Percentiles rank a stretch among this genome's conserved stretches.
Conservation (phyloP, 2,888 invertebrate genomes). For the Myathropa florea region DNA sequence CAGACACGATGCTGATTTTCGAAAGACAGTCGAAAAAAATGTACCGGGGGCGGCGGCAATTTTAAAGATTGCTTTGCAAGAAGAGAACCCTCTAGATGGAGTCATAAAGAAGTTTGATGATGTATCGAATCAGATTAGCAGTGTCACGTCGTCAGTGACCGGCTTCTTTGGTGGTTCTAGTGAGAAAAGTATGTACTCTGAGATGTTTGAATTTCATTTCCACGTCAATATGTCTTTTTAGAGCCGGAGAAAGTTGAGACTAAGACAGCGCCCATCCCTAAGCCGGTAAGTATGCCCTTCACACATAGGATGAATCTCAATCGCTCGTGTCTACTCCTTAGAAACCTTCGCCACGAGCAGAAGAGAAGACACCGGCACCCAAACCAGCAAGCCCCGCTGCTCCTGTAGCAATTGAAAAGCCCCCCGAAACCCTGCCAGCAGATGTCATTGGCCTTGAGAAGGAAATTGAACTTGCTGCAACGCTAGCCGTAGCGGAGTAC, state of each 20-base stretch:
- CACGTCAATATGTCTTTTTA: constrained; percentile 26
- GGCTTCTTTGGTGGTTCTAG: constrained; percentile 75
- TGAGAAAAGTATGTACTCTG: constrained; percentile 40
- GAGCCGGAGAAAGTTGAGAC: constrained; percentile 71
- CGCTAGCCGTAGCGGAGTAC: constrained; percentile 86
- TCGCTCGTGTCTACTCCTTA: neutral
- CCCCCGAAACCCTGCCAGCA: constrained; percentile 79
- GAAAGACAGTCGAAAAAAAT: constrained; percentile 78
- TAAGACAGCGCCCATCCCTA: constrained; percentile 69
- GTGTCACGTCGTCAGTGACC: constrained; percentile 76
- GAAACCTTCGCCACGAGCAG: neutral
- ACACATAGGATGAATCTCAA: neutral
- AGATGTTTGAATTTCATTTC: neutral
- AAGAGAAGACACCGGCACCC: neutral
- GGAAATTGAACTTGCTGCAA: constrained; percentile 82
- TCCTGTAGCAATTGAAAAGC: constrained; percentile 73
- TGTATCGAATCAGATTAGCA: constrained; percentile 73
- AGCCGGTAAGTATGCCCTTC: constrained; percentile 48
- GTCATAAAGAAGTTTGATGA: constrained; percentile 75
- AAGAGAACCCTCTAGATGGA: constrained; percentile 77
- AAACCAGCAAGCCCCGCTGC: constrained; percentile 17
- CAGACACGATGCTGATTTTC: constrained; percentile 79
- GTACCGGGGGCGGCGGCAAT: constrained; percentile 78
- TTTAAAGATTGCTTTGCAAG: constrained; percentile 78
- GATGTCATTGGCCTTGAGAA: constrained; percentile 83